phyloP scores from a whole-genome alignment of 2,888 invertebrate genomes.

The Drosophila meridionalis region DNA sequence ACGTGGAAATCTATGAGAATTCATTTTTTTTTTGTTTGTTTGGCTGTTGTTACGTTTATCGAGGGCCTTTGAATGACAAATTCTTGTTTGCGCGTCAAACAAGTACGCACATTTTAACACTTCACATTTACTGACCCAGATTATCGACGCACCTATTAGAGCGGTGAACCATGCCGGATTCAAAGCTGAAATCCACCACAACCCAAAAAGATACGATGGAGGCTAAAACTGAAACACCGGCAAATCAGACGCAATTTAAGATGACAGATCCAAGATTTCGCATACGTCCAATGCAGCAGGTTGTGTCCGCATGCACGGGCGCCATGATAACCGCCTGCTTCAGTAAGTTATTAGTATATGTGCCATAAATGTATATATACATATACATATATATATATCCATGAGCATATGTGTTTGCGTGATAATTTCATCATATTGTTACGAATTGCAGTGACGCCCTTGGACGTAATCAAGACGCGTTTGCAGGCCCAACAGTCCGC shows the following conservation, averaged over 20 bases:
- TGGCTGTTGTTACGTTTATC: conserved; percentile 18
- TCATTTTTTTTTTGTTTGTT: conserved; percentile 12
- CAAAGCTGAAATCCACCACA: conserved; percentile 24
- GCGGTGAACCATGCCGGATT: conserved; percentile 33
- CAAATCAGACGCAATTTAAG: conserved; percentile 24
- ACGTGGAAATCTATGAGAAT: conserved; percentile 14
- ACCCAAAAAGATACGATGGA: conserved; percentile 1
- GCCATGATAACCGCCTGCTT: conserved; percentile 95
- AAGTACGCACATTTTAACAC: conserved; percentile 11
- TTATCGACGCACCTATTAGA: conserved; percentile 32
- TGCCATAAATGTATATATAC: neutral
- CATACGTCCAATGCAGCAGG: conserved; percentile 85
- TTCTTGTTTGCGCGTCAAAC: neutral
- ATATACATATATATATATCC: neutral
- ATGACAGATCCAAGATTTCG: conserved; percentile 91
- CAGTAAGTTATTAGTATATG: conserved; percentile 87
- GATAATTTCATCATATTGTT: conserved; percentile 38
- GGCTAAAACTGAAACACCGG: conserved; percentile 4
- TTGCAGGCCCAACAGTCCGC: conserved; percentile 97
- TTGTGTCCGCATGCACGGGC: conserved; percentile 88
- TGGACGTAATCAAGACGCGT: conserved; percentile 99
- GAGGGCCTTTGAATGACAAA: conserved; percentile 23
- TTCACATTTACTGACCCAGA: conserved; percentile 26
- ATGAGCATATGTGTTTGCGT: neutral
- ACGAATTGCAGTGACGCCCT: conserved; percentile 92